Conservation (phyloP, 1,140 invertebrate genomes). For the Cyclargus thomasi region DNA sequence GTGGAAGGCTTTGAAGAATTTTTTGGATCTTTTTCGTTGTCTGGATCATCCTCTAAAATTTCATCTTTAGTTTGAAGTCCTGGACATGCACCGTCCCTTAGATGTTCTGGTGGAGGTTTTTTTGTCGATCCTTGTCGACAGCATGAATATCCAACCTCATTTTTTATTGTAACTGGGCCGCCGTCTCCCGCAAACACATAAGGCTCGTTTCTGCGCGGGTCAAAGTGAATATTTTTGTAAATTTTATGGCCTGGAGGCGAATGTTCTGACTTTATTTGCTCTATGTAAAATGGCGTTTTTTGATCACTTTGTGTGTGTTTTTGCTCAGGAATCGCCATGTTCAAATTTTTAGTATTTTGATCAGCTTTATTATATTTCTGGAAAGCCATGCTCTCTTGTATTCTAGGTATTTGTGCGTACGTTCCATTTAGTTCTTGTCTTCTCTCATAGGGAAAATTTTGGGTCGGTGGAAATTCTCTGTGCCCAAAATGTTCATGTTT, state of each 20-base stretch:
- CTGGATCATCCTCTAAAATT: constrained; percentile 75
- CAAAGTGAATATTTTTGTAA: constrained; percentile 69
- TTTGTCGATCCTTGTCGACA: constrained; percentile 82
- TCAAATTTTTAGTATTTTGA: constrained; percentile 41
- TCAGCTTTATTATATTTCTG: constrained; percentile 59
- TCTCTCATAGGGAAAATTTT: constrained; percentile 47
- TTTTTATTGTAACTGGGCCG: constrained; percentile 77
- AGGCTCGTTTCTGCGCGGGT: constrained; percentile 56
- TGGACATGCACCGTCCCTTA: constrained; percentile 82
- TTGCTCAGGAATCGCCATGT: constrained; percentile 34
- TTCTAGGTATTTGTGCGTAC: constrained; percentile 44
- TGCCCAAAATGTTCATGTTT: constrained; percentile 68
- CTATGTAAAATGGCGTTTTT: constrained; percentile 68
- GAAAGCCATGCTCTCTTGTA: constrained; percentile 61
- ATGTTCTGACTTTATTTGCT: constrained; percentile 74
- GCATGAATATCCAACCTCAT: constrained; percentile 80
- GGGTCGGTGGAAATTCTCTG: constrained; percentile 50
- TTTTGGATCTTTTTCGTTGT: constrained; percentile 64
- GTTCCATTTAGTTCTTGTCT: constrained; percentile 38
- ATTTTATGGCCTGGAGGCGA: constrained; percentile 73
- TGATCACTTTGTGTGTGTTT: constrained; percentile 34
- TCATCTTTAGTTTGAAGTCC: constrained; percentile 84
- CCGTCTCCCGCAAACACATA: constrained; percentile 81
- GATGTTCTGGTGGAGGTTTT: constrained; percentile 81
- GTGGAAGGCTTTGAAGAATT: constrained; percentile 46